phyloP scores from a whole-genome alignment of 2,113 vertebrate genomes.

The Polypterus senegalus region DNA sequence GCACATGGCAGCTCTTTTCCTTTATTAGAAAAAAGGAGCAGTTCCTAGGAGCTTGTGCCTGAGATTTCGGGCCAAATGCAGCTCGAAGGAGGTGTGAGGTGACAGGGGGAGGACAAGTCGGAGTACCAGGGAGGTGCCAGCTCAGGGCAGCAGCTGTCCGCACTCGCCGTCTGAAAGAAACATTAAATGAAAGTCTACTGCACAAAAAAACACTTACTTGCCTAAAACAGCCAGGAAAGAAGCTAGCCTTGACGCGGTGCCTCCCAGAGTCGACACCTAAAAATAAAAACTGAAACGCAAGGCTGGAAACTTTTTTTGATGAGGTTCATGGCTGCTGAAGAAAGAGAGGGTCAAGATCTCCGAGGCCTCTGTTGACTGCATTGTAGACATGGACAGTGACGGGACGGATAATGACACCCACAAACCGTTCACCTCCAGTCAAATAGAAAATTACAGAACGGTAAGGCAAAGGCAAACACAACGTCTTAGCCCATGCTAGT shows the following conservation, averaged over 20 bases:
- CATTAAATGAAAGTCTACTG: neutral
- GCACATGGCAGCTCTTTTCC: constrained; percentile 19
- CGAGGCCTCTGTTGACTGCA: neutral
- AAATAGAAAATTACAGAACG: constrained; percentile 74
- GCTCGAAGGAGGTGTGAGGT: constrained; percentile 23
- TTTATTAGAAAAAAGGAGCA: constrained; percentile 36
- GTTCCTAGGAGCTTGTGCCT: constrained; percentile 11
- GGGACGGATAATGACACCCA: constrained; percentile 64
- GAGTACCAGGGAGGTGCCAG: constrained; percentile 25
- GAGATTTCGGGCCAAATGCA: constrained; percentile 14
- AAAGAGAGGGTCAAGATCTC: neutral
- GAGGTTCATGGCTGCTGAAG: neutral
- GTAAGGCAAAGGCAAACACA: constrained; percentile 45
- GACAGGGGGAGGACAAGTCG: constrained; percentile 20
- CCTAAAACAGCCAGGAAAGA: too few species aligned
- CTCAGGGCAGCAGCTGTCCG: constrained; percentile 43
- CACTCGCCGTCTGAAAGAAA: constrained; percentile 28
- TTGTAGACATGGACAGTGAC: constrained; percentile 40
- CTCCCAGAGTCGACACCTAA: too few species aligned
- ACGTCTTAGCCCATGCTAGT: too few species aligned
- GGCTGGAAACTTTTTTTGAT: too few species aligned
- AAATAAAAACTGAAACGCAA: too few species aligned
- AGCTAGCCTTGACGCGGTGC: too few species aligned
- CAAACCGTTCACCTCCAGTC: constrained; percentile 49
- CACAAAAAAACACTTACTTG: too few species aligned